Percentiles rank a stretch among this genome's conserved stretches.
Evolutionary conservation across 2,797 vertebrate genomes (phyloP).

Genomic region (Manis crassicaudata): DNA sequence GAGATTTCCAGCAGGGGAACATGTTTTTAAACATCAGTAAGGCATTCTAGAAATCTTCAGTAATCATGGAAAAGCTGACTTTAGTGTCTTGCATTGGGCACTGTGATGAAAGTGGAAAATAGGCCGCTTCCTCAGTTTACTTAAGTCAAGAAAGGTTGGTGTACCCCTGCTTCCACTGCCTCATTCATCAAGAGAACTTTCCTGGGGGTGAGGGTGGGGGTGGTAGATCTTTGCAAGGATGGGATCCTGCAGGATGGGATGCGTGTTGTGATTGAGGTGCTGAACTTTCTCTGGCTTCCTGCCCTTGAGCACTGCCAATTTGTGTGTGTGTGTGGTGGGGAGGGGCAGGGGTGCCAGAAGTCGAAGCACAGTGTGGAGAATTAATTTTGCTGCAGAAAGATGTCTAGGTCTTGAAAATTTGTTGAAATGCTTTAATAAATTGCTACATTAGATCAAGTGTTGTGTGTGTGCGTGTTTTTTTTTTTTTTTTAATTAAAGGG

Average conservation of each 20-base stretch:
- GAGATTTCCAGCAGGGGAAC: neutral
- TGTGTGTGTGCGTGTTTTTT: neutral
- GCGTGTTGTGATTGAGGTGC: neutral
- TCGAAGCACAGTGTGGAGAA: neutral
- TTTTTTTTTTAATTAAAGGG: neutral
- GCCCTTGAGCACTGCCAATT: neutral
- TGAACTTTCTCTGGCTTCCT: neutral
- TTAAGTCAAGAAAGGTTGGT: neutral
- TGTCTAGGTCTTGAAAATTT: neutral
- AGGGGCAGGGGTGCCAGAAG: neutral
- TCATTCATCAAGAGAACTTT: neutral
- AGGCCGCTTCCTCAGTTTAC: neutral
- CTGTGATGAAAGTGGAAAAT: neutral
- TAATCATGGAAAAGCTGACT: slow-evolving; percentile 1
- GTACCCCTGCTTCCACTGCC: neutral
- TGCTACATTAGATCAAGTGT: neutral
- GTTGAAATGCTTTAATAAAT: neutral
- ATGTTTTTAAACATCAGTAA: neutral
- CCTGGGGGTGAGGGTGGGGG: too few relatives aligned
- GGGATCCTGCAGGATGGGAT: neutral
- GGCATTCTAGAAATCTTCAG: neutral
- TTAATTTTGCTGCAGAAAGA: neutral
- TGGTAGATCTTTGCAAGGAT: neutral
- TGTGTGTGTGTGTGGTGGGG: too few relatives aligned
- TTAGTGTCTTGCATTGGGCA: neutral